phyloP scores from a whole-genome alignment of 2,113 vertebrate species.

The Sigmodon hispidus region DNA sequence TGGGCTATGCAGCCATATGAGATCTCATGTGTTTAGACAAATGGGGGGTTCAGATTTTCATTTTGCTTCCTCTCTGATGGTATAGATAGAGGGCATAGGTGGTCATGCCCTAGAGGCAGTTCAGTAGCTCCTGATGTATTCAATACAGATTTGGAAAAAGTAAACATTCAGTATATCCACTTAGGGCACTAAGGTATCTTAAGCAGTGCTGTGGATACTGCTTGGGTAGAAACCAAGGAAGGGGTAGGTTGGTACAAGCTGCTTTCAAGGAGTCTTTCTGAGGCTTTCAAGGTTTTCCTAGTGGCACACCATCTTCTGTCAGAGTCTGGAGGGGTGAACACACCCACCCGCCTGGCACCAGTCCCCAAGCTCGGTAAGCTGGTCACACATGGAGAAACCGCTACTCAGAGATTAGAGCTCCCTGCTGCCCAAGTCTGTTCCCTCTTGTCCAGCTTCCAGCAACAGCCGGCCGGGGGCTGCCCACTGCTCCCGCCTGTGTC shows the following conservation, averaged over 20 bases:
- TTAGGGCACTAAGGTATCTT: not conserved
- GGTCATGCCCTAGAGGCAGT: not conserved
- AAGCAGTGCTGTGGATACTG: not conserved
- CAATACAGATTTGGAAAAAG: not conserved
- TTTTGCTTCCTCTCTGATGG: not conserved
- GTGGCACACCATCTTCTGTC: slow-evolving; percentile 50
- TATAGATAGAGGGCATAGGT: not conserved
- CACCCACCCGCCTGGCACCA: slow-evolving; percentile 62
- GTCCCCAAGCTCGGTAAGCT: slow-evolving; percentile 62
- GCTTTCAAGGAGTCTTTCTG: not conserved
- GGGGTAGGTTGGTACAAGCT: not conserved
- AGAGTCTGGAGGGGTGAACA: slow-evolving; percentile 22
- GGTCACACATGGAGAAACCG: slow-evolving; percentile 66
- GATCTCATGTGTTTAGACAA: not conserved
- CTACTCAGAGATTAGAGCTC: slow-evolving; percentile 79
- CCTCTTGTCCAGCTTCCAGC: slow-evolving; percentile 77
- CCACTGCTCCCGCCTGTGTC: not conserved
- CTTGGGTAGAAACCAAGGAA: not conserved
- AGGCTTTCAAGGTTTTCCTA: slow-evolving; percentile 69
- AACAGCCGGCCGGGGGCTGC: slow-evolving; percentile 70
- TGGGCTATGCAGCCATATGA: not conserved
- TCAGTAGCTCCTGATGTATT: not conserved
- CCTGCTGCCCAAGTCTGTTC: slow-evolving; percentile 82
- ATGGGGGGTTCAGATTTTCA: not conserved
- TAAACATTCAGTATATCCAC: not conserved